Conservation (phyloP, 2,113 vertebrate species). For the Agapornis roseicollis region DNA sequence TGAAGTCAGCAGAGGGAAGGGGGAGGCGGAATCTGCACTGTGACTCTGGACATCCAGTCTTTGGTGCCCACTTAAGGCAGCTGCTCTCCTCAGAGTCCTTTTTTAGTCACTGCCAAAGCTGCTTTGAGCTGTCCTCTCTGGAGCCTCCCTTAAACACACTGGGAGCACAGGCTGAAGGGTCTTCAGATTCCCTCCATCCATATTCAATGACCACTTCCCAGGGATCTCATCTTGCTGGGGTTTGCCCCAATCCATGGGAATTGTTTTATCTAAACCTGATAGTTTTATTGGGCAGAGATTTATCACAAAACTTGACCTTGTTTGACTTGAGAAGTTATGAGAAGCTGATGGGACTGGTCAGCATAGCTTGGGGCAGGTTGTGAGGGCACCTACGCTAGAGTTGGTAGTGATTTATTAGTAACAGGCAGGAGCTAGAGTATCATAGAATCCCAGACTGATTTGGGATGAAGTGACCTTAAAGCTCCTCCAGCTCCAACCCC, state of each 20-base stretch:
- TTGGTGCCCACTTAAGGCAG: neutral
- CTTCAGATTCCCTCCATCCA: fast-evolving
- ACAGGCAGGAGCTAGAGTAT: neutral
- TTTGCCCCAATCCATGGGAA: fast-evolving
- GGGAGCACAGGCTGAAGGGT: neutral
- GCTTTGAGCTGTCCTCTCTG: neutral
- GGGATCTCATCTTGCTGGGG: neutral
- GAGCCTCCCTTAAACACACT: neutral
- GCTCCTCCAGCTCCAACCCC: neutral
- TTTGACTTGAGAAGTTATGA: neutral
- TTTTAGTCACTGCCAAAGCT: neutral
- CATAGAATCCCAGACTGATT: neutral
- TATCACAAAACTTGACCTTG: neutral
- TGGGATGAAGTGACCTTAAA: neutral
- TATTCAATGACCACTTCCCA: fast-evolving
- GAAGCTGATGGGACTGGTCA: neutral
- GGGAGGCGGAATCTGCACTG: neutral
- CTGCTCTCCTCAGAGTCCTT: neutral
- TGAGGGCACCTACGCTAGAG: neutral
- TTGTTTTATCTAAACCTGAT: neutral
- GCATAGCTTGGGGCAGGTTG: neutral
- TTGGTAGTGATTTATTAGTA: fast-evolving
- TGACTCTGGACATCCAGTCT: neutral
- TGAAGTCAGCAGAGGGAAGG: neutral
- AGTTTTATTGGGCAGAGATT: neutral